These are phyloP conservation scores for Bos taurus DNA, from an alignment of 2,113 vertebrate species.

Conservation along the genomic window DNA sequence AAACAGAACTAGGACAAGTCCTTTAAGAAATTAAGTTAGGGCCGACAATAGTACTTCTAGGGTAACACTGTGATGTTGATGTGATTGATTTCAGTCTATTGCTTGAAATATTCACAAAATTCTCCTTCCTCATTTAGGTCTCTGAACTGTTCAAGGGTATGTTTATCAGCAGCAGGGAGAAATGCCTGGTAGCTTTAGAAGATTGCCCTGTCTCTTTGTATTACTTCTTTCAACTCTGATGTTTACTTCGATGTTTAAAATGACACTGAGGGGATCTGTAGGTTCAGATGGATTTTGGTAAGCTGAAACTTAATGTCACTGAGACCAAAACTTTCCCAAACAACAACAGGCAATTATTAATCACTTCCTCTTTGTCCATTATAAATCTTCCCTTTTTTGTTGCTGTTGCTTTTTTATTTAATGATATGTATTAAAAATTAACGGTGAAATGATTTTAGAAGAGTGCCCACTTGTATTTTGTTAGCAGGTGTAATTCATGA, in stretches of 20 bases:
- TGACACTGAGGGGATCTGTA: constrained; percentile 37
- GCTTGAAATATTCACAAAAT: constrained; percentile 36
- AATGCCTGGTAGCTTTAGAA: constrained; percentile 52
- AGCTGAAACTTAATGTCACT: constrained; percentile 45
- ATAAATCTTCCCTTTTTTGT: background rate
- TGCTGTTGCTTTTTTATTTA: background rate
- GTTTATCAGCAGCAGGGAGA: constrained; percentile 62
- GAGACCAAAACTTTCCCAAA: constrained; percentile 4
- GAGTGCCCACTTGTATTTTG: background rate
- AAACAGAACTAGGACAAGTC: constrained; percentile 31
- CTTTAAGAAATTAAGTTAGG: constrained; percentile 49
- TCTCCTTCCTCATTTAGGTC: constrained; percentile 27
- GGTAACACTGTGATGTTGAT: background rate
- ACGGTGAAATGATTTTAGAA: background rate
- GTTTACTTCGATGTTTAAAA: constrained; percentile 64
- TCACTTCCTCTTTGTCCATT: constrained; percentile 5
- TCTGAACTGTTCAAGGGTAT: constrained; percentile 56
- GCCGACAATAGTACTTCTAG: background rate
- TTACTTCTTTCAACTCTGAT: constrained; percentile 65
- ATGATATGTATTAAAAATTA: background rate
- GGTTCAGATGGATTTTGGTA: constrained; percentile 53
- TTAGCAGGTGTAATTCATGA: constrained; percentile 18
- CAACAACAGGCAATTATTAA: background rate
- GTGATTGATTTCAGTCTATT: constrained; percentile 11
- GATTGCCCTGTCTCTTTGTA: constrained; percentile 64